phyloP scores from a whole-genome alignment of 2,797 vertebrate species.

The Lepus townsendii region DNA sequence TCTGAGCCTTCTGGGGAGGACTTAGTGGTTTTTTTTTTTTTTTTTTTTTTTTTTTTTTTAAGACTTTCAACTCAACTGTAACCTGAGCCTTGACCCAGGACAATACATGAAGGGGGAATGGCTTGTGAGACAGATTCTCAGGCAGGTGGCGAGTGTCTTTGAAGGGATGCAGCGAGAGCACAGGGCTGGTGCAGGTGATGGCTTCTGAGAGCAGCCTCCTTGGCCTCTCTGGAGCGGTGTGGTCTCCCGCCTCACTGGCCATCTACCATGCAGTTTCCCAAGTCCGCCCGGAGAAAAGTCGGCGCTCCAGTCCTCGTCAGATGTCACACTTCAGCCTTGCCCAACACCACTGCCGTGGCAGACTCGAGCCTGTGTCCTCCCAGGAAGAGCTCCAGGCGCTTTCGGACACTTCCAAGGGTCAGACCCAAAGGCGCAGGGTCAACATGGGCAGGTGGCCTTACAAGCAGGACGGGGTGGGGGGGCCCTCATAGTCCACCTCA shows the following conservation, averaged over 20 bases:
- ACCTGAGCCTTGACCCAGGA: constrained; percentile 15
- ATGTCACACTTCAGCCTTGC: background rate
- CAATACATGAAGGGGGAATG: background rate
- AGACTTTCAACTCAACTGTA: constrained; percentile 9
- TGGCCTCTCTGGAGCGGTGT: background rate
- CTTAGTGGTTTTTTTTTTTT: background rate
- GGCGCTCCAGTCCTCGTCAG: constrained; percentile 53
- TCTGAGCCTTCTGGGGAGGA: background rate
- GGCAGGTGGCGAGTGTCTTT: background rate
- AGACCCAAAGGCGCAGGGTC: background rate
- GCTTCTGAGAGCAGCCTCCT: background rate
- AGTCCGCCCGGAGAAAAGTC: background rate
- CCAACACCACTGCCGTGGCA: constrained; percentile 49
- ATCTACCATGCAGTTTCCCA: background rate
- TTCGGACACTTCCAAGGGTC: background rate
- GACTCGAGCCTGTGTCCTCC: background rate
- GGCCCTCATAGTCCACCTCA: background rate
- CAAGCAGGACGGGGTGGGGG: background rate
- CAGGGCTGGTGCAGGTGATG: background rate
- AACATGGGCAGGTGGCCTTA: background rate
- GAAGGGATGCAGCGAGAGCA: background rate
- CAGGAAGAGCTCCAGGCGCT: rapidly evolving
- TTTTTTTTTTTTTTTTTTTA: background rate
- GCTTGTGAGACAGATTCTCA: background rate
- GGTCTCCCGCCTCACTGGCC: rapidly evolving